phyloP scores from a whole-genome alignment of 2,797 vertebrate genomes.

The Balearica regulorum region DNA sequence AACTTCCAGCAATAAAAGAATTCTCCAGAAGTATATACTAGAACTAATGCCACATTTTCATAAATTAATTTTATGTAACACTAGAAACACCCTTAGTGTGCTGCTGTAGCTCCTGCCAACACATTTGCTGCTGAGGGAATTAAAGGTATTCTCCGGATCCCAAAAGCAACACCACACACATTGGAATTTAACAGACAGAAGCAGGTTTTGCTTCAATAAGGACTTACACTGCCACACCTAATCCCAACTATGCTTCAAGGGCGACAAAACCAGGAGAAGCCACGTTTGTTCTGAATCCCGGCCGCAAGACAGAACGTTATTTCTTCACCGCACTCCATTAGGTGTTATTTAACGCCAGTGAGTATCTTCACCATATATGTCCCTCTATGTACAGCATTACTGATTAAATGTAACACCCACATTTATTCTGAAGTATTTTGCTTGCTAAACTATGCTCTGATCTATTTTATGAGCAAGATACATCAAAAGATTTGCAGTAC shows the following conservation, averaged over 20 bases:
- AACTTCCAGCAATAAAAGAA: background rate
- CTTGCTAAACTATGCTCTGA: background rate
- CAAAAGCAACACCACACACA: background rate
- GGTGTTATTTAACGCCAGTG: too few species aligned
- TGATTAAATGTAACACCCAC: background rate
- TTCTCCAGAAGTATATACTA: background rate
- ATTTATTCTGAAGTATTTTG: background rate
- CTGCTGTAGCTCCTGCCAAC: background rate
- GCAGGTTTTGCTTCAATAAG: background rate
- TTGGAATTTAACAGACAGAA: background rate
- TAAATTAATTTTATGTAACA: background rate
- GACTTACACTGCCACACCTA: too few species aligned
- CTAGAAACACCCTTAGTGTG: background rate
- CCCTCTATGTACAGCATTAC: background rate
- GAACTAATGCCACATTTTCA: background rate
- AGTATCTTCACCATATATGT: background rate
- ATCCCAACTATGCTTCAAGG: background rate
- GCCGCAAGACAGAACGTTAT: too few species aligned
- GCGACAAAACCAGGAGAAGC: background rate
- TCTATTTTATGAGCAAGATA: background rate
- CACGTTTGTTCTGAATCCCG: background rate
- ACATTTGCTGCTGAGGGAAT: background rate
- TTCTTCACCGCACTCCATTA: background rate
- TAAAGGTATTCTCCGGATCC: background rate
- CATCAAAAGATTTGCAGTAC: background rate